Evolutionary conservation across 2,113 vertebrate species (phyloP).

Genomic region (Sturnus vulgaris): DNA sequence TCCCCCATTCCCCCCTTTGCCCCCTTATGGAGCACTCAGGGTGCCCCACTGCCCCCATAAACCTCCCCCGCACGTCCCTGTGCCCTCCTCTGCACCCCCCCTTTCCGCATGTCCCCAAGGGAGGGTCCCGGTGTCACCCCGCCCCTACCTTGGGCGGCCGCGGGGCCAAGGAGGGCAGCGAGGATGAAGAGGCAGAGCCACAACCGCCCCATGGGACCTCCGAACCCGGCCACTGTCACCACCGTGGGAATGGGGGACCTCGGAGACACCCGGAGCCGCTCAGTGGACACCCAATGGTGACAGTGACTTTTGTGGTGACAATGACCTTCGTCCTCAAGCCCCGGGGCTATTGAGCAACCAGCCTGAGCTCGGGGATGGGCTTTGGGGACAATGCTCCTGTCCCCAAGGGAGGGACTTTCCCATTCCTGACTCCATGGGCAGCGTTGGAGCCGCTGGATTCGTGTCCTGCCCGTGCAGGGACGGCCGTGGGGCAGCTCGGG

Average conservation of each 20-base stretch:
- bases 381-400: not conserved
- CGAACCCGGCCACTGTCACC: rapidly evolving
- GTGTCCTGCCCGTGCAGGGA: rapidly evolving
- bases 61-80: not conserved
- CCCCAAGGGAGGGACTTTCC: not conserved
- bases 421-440: rapidly evolving
- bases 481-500: rapidly evolving
- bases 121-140: not conserved
- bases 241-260: rapidly evolving
- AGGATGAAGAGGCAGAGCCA: not conserved
- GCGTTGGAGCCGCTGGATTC: rapidly evolving
- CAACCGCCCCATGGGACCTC: not conserved
- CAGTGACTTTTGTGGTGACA: not conserved
- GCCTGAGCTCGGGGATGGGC: rapidly evolving
- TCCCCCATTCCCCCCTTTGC: not conserved
- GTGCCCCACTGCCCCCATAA: not conserved
- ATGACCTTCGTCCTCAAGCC: not conserved
- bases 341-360: rapidly evolving
- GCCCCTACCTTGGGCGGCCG: rapidly evolving
- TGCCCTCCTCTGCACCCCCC: not conserved
- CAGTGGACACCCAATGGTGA: not conserved
- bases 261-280: not conserved
- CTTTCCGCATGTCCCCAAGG: rapidly evolving
- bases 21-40: not conserved
- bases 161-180: rapidly evolving